Evolutionary conservation across 2,888 invertebrate genomes (phyloP), one percentile per base, ranked within the genome.

Genomic region (Patella depressa): DNA sequence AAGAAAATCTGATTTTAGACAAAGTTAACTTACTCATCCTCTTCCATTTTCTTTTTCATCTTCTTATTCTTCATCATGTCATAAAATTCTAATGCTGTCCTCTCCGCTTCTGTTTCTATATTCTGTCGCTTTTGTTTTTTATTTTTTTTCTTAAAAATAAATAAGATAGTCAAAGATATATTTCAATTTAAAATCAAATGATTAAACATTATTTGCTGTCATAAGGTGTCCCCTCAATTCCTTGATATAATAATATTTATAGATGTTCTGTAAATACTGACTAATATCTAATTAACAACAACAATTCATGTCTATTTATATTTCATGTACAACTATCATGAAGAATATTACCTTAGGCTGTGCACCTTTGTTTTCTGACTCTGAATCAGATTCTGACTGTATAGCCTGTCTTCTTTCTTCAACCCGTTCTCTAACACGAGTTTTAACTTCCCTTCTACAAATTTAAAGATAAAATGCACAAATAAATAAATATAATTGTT

Each of bases 71-170:
- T 86, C 86, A 90, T 86, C 85, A 87, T 86, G 15, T 83, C 80
- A 79, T 89, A 89, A 77, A 88, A 86, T 24, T 86, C 87, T 78
- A 89, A 80, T 17, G 88, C 89, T 78, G 81, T 85, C 76, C 86
- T 86, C 81, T 89, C 90, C 79, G 86, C 89, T 73, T 81, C 81
- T 19, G 88, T 90, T 81, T 88, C 88, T 80, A 84, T 86, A 70
- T 80, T 83, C 59, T 78, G 80, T 74, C 54, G 72, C 78, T 76
- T 80, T 72, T 77, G 57, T 75, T 74, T 81, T 55, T 76, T 45
- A 4, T 45, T 45, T 45, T 45, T 45, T 45, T 45, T 45, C 45
- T 45, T 45, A 45, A 45, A 45, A 45, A 9, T 7, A 45, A 45
- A 45, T 45, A 9, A 45, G 45, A 45, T 9, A 45, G 9, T 45